phyloP scores from a whole-genome alignment of 2,797 vertebrate species.

The Pristis pectinata region DNA sequence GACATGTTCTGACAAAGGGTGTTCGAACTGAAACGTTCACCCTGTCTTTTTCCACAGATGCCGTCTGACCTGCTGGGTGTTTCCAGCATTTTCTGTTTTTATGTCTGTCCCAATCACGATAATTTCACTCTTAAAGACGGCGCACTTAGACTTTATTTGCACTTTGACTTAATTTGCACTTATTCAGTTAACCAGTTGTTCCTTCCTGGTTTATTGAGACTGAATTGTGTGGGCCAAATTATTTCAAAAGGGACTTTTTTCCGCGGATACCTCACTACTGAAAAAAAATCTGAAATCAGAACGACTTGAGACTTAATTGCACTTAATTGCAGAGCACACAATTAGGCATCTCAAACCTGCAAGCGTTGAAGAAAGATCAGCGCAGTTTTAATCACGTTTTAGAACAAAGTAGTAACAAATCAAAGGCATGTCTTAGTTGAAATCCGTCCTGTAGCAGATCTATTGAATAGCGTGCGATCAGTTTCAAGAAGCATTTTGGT shows the following conservation, averaged over 20 bases:
- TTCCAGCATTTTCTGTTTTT: too few species aligned
- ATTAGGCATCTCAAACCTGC: not conserved
- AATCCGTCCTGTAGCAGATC: not conserved
- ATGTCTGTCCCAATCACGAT: not conserved
- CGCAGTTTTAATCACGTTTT: not conserved
- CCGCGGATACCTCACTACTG: not conserved
- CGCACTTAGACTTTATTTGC: not conserved
- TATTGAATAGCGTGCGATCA: not conserved
- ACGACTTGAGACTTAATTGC: not conserved
- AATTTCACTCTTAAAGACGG: not conserved
- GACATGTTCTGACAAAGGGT: too few species aligned
- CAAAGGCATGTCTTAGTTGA: not conserved
- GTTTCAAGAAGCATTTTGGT: not conserved
- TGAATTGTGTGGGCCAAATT: not conserved
- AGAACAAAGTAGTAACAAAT: not conserved
- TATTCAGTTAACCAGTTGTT: too few species aligned
- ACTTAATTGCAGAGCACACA: not conserved
- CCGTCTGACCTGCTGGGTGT: too few species aligned
- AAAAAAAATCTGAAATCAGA: not conserved
- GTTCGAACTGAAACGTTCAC: too few species aligned
- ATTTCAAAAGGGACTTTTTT: not conserved
- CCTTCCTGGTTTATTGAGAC: not conserved
- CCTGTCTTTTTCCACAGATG: too few species aligned
- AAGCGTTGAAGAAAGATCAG: not conserved
- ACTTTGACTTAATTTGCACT: too few species aligned